Conservation (phyloP, 2,888 invertebrate species). For the Theretra japonica region DNA sequence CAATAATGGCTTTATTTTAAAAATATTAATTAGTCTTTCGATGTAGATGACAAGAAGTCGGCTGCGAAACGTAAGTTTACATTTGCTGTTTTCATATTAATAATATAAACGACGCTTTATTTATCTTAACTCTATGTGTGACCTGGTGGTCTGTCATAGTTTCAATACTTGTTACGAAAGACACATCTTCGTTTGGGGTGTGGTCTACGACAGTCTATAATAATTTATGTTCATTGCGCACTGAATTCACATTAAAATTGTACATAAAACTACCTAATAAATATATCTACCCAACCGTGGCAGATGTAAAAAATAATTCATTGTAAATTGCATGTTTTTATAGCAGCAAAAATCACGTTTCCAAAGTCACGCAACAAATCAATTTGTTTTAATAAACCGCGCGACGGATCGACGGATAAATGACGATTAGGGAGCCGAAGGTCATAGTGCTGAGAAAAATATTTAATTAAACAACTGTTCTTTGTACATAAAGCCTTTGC, state of each 20-base stretch:
- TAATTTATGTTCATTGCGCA: not conserved
- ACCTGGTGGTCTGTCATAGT: too few relatives aligned
- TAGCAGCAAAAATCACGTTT: conserved; percentile 7
- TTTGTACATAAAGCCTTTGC: too few relatives aligned
- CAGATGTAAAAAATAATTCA: not conserved
- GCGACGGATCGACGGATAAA: conserved; percentile 14
- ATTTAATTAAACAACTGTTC: not conserved
- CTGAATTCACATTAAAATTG: not conserved
- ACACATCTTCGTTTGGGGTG: too few relatives aligned
- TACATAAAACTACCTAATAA: not conserved
- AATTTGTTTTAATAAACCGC: conserved; percentile 24
- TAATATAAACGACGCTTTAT: too few relatives aligned
- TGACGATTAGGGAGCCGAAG: conserved; percentile 11
- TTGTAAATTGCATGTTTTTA: conserved; percentile 4
- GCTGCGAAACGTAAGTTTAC: too few relatives aligned
- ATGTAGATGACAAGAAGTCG: too few relatives aligned
- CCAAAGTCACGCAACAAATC: conserved; percentile 16
- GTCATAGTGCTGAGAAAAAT: conserved; percentile 5
- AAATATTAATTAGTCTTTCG: too few relatives aligned
- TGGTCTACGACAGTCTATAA: too few relatives aligned
- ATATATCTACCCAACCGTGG: not conserved
- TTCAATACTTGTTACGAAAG: too few relatives aligned
- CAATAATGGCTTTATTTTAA: too few relatives aligned
- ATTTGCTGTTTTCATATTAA: too few relatives aligned
- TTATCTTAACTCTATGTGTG: too few relatives aligned